Base-by-base conservation (phyloP, 2,888 invertebrate genomes). In the Omphaloscelis lunosa region DNA sequence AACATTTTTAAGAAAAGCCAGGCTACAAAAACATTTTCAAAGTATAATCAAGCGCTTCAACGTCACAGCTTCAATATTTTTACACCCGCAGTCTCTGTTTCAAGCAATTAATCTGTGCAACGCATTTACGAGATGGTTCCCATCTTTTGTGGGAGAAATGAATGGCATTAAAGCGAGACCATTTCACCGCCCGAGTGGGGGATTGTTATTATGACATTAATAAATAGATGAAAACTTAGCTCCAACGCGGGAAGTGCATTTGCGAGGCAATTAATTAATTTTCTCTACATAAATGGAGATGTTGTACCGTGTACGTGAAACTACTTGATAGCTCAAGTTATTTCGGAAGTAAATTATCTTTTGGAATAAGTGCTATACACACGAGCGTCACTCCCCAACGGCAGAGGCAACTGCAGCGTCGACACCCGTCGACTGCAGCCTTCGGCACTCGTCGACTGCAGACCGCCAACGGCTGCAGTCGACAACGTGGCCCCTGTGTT, bases 151-250 rank as follows among this genome's bases (percentile, higher is more conserved):
- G 58, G 15, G 23, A 63, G 73, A 75, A 84, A 82, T 75, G 58
- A 79, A 85, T 39, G 48, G 34, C 69, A 79, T 86, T 79, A 76
- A 76, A 84, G 51, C 65, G 61, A 74, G 72, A 67, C 65, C 76
- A 74, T 73, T 76, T 68, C 70, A 48, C 84, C 75, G 69, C 67
- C 59, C 69, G 61, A 80, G 74, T 75, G 51, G 76, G n/a, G 56
- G n/a, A 84, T 87, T 83, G 83, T 85, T 87, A 87, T 87, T 82
- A 85, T 85, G 82, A 87, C 87, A 67, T 66, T 87, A 82, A 87
- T 76, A 87, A 86, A 87, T 87, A 72, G 82, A 75, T 79, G 71
- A 75, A 79, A 77, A 84, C 79, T 81, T 75, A 73, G 76, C 72
- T 79, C 56, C 34, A 29, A 29, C 78, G 59, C n/a, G 62, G 68